Evolutionary conservation across 1,140 invertebrate genomes (phyloP).

Genomic region (Bombus cullumanus): DNA sequence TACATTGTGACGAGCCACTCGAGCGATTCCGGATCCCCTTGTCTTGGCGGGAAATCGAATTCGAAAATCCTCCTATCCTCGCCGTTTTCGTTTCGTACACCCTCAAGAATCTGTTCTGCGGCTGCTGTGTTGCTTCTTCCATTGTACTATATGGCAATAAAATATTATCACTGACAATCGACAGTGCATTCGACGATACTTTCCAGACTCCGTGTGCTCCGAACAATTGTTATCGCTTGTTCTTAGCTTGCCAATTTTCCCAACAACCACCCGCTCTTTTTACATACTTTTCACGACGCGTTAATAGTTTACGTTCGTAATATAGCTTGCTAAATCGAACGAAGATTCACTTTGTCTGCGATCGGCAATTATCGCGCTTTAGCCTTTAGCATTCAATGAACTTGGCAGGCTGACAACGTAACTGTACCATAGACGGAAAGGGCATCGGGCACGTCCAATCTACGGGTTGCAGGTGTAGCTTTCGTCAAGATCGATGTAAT

Average conservation of each 20-base stretch:
- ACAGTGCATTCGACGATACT: not conserved
- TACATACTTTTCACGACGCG: not conserved
- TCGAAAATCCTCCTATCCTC: slow-evolving; percentile 8
- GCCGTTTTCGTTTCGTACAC: not conserved
- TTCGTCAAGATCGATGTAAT: slow-evolving; percentile 34
- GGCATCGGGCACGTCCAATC: slow-evolving; percentile 28
- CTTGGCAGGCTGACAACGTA: slow-evolving; percentile 6
- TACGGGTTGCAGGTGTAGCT: slow-evolving; percentile 11
- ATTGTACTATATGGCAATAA: not conserved
- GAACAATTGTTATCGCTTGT: not conserved
- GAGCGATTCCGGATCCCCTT: not conserved
- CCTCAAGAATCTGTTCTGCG: not conserved
- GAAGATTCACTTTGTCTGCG: not conserved
- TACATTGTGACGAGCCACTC: slow-evolving; percentile 17
- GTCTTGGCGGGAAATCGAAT: slow-evolving; percentile 35
- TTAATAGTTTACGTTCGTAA: not conserved
- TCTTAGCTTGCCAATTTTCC: not conserved
- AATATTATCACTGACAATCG: not conserved
- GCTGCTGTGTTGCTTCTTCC: not conserved
- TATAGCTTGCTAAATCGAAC: not conserved
- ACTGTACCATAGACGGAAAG: not conserved
- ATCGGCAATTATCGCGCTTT: slow-evolving; percentile 25
- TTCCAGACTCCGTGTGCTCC: not conserved
- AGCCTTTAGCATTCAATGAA: slow-evolving; percentile 46
- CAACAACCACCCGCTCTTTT: not conserved